Evolutionary conservation across 2,113 vertebrate species (phyloP).

Genomic region (Poicephalus gulielmi): DNA sequence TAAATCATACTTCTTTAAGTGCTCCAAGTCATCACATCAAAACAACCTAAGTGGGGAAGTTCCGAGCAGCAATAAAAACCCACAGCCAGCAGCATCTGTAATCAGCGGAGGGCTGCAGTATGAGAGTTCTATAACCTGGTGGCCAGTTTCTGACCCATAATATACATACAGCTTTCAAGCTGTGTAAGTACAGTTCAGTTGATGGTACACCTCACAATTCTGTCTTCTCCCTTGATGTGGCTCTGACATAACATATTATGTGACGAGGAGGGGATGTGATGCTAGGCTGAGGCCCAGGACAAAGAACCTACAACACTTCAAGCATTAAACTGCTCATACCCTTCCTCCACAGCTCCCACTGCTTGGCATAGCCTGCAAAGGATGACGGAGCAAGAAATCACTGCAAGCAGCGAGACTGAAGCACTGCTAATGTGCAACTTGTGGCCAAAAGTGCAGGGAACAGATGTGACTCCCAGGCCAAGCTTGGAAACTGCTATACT

Average conservation of each 20-base stretch:
- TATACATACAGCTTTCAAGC: background rate
- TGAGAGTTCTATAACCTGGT: background rate
- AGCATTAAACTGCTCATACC: background rate
- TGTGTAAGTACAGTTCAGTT: background rate
- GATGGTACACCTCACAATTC: background rate
- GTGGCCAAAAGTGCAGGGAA: fast-evolving
- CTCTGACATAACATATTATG: background rate
- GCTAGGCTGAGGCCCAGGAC: background rate
- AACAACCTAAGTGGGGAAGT: background rate
- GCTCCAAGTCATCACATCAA: background rate
- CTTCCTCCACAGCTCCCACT: background rate
- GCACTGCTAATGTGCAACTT: background rate
- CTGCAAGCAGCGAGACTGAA: background rate
- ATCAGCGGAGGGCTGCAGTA: background rate
- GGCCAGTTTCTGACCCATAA: background rate
- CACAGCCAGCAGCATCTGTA: background rate
- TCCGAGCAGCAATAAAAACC: background rate
- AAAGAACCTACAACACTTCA: background rate
- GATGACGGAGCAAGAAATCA: background rate
- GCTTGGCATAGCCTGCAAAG: background rate
- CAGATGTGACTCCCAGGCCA: background rate
- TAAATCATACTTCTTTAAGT: background rate
- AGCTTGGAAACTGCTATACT: fast-evolving
- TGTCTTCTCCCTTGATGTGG: too few relatives aligned
- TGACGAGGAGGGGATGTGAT: background rate